A percentile compares a stretch with the other conserved stretches of the same genome.
Evolutionary conservation across 1,140 invertebrate species (phyloP).

Genomic region (Hypothenemus hampei): DNA sequence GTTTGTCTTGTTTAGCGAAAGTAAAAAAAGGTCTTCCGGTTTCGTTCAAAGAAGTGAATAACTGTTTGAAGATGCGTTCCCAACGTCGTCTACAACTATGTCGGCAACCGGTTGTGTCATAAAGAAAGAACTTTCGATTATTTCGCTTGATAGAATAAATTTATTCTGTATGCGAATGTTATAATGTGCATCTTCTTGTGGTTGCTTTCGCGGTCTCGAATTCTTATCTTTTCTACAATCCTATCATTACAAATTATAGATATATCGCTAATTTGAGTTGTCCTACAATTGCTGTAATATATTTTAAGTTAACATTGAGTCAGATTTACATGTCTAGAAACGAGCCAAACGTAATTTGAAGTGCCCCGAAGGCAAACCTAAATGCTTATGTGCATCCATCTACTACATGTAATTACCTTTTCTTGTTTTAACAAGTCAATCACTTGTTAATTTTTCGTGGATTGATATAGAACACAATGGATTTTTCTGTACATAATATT

Average conservation of each 20-base stretch:
- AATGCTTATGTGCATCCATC: too few relatives aligned
- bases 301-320: too few relatives aligned
- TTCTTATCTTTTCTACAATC: too few relatives aligned
- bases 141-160: slow-evolving; percentile 19
- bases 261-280: too few relatives aligned
- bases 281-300: too few relatives aligned
- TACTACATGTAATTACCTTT: neutral
- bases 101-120: slow-evolving; percentile 22
- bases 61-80: slow-evolving; percentile 27
- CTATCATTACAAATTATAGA: too few relatives aligned
- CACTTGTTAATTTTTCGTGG: too few relatives aligned
- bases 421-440: neutral
- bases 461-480: neutral
- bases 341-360: too few relatives aligned
- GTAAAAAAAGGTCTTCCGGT: slow-evolving; percentile 26
- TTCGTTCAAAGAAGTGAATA: slow-evolving; percentile 20
- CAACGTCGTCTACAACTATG: slow-evolving; percentile 12
- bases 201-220: neutral
- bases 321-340: too few relatives aligned
- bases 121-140: slow-evolving; percentile 26
- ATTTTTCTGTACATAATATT: neutral
- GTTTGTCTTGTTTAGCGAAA: slow-evolving; percentile 19
- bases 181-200: neutral
- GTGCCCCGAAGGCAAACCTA: too few relatives aligned
- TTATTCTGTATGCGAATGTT: slow-evolving; percentile 18